Base-by-base conservation (phyloP, 2,797 vertebrate species). In the Coracias cyanogaster region DNA sequence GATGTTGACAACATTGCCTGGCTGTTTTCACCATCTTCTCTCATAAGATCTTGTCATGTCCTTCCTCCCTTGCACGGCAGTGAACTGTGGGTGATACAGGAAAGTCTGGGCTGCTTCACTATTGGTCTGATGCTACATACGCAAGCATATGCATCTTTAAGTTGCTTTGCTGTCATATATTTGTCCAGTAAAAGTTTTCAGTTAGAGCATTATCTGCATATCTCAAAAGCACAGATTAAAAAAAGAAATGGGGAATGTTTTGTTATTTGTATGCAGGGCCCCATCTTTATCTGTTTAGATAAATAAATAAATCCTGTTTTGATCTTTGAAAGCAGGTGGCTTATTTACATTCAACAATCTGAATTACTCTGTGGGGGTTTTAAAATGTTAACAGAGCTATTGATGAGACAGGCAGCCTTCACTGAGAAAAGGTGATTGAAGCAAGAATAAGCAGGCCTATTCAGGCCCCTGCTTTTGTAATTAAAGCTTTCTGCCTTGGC, bases 381-480 rank as follows among this genome's bases (percentile, higher is more conserved):
- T 76, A 89, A 92, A 94, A 78, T 70, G 35, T 89, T 90, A 77
- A 96, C 86, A 94, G 83, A 96, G 43, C 71, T 87, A 71, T 70
- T 94, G 90, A 92, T 82, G 89, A 86, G 93, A 82, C 41, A 84
- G 41, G 41, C 81, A 95, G 46, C 54, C 43, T 90, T 94, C 67
- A 58, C 61, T 55, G 77, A 74, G 66, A 45, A 86, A 87, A 90
- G 24, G 66, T 78, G 92, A 92, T 72, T 94, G 83, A 74, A 67
- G 61, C 52, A 65, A 43, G 65, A 92, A 77, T 80, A 83, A 96
- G 54, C 39, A 69, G 46, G 24, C 28, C 41, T 96, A 80, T 92
- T 87, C 74, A 89, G 70, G 52, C 49, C 87, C 65, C 49, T 82
- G 73, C n/a, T 73, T 90, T 82, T 29, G 5, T 85, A 94, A 87